Conservation (phyloP, 2,113 vertebrate species). For the Cyprinodon brontotheroides region DNA sequence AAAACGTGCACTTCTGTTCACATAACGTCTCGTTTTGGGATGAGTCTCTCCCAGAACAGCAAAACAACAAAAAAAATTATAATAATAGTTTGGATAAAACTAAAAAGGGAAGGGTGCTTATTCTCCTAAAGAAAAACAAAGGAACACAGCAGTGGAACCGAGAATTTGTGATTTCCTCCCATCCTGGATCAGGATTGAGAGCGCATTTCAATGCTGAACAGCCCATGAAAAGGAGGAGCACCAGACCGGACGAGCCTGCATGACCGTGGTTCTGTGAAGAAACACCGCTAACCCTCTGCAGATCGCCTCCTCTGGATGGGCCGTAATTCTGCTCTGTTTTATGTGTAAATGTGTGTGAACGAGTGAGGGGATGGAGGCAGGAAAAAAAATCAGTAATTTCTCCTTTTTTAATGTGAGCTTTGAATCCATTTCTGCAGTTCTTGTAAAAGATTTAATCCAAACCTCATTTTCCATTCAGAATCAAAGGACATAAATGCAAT, state of each 20-base stretch:
- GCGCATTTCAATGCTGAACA: conserved; percentile 31
- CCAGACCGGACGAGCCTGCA: conserved; percentile 59
- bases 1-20: conserved; percentile 57
- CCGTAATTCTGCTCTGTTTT: conserved; percentile 29
- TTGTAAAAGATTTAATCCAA: background rate
- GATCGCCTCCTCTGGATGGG: conserved; percentile 52
- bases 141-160: conserved; percentile 25
- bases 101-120: conserved; percentile 23
- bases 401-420: conserved; percentile 33
- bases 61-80: conserved; percentile 2
- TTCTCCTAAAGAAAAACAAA: conserved; percentile 25
- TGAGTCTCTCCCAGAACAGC: conserved; percentile 18
- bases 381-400: conserved; percentile 43
- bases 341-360: conserved; percentile 27
- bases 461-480: background rate
- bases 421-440: conserved; percentile 26
- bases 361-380: conserved; percentile 24
- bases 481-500: background rate
- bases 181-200: conserved; percentile 34
- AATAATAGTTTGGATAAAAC: conserved; percentile 31
- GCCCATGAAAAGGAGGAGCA: conserved; percentile 47
- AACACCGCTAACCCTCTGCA: conserved; percentile 47
- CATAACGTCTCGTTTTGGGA: conserved; percentile 49
- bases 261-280: conserved; percentile 60
- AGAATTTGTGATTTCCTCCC: conserved; percentile 14